Percentiles rank a stretch among this genome's conserved stretches.
phyloP scores from a whole-genome alignment of 1,140 invertebrate genomes.

The Anthonomus grandis region DNA sequence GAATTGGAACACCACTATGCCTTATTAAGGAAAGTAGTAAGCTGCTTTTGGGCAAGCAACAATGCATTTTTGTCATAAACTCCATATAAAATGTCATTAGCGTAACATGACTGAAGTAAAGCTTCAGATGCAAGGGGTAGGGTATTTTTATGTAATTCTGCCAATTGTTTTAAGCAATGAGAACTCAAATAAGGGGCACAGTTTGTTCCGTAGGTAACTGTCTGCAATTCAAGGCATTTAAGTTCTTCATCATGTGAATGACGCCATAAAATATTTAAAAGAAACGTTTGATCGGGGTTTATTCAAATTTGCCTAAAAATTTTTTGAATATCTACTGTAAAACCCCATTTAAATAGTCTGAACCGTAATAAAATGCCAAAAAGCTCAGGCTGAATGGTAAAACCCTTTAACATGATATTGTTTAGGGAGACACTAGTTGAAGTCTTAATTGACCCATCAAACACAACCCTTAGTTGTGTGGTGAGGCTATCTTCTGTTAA shows the following conservation, averaged over 20 bases:
- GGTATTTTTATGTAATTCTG: constrained; percentile 8
- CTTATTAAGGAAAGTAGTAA: constrained; percentile 2
- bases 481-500: constrained; percentile 31
- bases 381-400: constrained; percentile 19
- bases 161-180: constrained; percentile 9
- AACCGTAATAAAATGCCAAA: constrained; percentile 17
- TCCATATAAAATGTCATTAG: constrained; percentile 29
- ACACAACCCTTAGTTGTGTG: constrained; percentile 44
- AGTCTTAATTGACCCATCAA: constrained; percentile 41
- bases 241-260: background rate
- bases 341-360: constrained; percentile 2
- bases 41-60: background rate
- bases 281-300: constrained; percentile 10
- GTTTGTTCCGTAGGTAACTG: constrained; percentile 19
- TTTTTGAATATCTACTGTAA: constrained; percentile 15
- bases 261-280: constrained; percentile 10
- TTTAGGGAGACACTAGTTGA: constrained; percentile 39
- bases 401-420: constrained; percentile 33
- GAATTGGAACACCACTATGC: too few relatives aligned
- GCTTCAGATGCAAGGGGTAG: constrained; percentile 28
- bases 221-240: constrained; percentile 11
- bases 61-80: background rate
- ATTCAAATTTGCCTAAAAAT: constrained; percentile 12
- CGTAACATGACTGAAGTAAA: constrained; percentile 22
- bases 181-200: constrained; percentile 15